phyloP scores from a whole-genome alignment of 1,140 invertebrate species.

The Pseudomyrmex cubaensis region DNA sequence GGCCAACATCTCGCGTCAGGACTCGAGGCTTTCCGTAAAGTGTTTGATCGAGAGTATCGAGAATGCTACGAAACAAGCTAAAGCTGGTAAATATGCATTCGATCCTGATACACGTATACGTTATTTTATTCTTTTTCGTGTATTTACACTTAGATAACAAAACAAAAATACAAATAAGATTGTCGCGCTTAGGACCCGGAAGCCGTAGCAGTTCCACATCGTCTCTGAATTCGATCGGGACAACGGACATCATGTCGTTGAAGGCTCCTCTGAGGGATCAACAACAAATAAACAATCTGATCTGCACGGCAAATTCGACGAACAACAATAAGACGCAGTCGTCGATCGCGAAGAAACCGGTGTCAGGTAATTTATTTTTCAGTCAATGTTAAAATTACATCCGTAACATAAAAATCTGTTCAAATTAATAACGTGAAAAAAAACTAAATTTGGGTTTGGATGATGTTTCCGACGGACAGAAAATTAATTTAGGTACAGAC shows the following conservation, averaged over 20 bases:
- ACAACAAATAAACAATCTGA: conserved; percentile 81
- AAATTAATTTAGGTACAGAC: not conserved
- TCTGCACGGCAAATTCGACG: conserved; percentile 79
- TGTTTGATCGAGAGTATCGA: conserved; percentile 96
- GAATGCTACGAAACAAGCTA: conserved; percentile 93
- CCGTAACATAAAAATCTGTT: too few species aligned
- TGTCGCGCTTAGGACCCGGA: conserved; percentile 78
- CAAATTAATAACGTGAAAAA: too few species aligned
- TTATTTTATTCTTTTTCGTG: too few species aligned
- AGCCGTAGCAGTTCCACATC: conserved; percentile 87
- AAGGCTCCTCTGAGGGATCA: conserved; percentile 83
- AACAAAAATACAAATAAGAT: not conserved
- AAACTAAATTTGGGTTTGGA: too few species aligned
- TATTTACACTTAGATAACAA: too few species aligned
- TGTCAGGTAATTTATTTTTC: conserved; percentile 75
- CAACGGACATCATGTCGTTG: conserved; percentile 80
- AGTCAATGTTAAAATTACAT: too few species aligned
- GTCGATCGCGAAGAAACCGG: conserved; percentile 75
- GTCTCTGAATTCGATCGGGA: conserved; percentile 86
- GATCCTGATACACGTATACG: too few species aligned
- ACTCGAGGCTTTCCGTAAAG: conserved; percentile 94
- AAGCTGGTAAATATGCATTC: conserved; percentile 85
- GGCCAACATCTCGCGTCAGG: conserved; percentile 88
- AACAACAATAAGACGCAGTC: conserved; percentile 82
- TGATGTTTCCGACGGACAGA: too few species aligned